Conservation (phyloP, 1,140 invertebrate genomes). For the Galleria mellonella region DNA sequence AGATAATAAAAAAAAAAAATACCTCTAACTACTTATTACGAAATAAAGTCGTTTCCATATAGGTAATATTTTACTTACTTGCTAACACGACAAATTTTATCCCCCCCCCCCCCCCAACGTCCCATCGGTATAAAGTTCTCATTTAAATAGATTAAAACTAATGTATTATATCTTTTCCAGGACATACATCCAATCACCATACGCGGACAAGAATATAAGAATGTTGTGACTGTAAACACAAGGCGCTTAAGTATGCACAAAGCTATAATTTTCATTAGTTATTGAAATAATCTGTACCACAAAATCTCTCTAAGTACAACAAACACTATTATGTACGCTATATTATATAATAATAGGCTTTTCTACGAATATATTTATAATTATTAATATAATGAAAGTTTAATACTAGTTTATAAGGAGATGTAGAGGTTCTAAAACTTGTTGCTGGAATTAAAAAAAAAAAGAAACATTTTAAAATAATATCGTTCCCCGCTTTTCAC, state of each 20-base stretch:
- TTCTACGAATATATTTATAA: conserved; percentile 62
- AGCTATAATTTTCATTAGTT: conserved; percentile 15
- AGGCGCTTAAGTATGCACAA: conserved; percentile 47
- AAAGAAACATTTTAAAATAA: conserved; percentile 9
- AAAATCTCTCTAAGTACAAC: conserved; percentile 47
- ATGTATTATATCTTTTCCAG: conserved; percentile 53
- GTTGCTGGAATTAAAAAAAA: conserved; percentile 16
- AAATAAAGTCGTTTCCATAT: too few relatives aligned
- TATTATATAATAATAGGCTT: conserved; percentile 48
- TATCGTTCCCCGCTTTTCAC: conserved; percentile 28
- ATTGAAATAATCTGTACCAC: conserved; percentile 21
- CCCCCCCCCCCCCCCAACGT: too few relatives aligned
- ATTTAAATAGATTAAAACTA: neutral
- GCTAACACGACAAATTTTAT: too few relatives aligned
- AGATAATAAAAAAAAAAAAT: too few relatives aligned
- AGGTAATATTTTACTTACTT: too few relatives aligned
- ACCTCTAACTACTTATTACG: too few relatives aligned
- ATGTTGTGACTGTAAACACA: conserved; percentile 67
- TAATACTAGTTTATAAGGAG: conserved; percentile 26
- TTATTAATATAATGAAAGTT: conserved; percentile 22
- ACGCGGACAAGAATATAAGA: conserved; percentile 76
- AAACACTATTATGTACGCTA: conserved; percentile 39
- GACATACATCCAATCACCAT: conserved; percentile 77
- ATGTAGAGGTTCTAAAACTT: conserved; percentile 25
- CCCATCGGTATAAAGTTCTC: too few relatives aligned